Evolutionary conservation across 2,113 vertebrate genomes (phyloP).

Genomic region (Stegastes partitus): DNA sequence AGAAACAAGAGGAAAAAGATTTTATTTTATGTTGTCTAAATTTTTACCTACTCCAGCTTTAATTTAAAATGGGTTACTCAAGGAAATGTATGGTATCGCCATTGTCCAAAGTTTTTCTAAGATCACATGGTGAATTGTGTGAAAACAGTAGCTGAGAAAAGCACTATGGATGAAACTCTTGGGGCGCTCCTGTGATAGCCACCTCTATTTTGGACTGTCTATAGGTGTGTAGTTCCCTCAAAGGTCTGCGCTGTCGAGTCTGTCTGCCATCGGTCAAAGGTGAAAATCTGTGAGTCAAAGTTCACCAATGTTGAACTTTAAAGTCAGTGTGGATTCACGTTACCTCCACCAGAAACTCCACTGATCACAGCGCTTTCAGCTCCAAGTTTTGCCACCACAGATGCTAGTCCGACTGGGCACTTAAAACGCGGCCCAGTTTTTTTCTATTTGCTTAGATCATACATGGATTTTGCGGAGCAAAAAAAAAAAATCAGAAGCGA

Average conservation of each 20-base stretch:
- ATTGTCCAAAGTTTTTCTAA: too few species aligned
- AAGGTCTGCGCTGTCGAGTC: slow-evolving; percentile 3
- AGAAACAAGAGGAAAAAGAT: too few species aligned
- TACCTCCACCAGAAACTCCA: slow-evolving; percentile 4
- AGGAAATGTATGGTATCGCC: too few species aligned
- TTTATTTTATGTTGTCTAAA: too few species aligned
- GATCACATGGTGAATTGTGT: too few species aligned
- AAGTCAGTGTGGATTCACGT: slow-evolving; percentile 31
- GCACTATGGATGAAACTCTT: background rate
- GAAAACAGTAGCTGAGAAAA: background rate
- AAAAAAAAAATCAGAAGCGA: slow-evolving; percentile 54
- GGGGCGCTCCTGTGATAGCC: background rate
- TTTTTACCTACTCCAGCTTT: too few species aligned
- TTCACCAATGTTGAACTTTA: slow-evolving; percentile 22
- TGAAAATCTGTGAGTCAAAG: slow-evolving; percentile 2
- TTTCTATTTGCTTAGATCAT: slow-evolving; percentile 50
- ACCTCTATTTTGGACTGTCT: background rate
- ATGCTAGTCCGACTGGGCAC: slow-evolving; percentile 25
- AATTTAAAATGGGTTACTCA: too few species aligned
- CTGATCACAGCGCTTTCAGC: slow-evolving; percentile 8
- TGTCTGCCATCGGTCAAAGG: slow-evolving; percentile 15
- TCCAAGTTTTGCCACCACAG: background rate
- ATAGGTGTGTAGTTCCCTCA: background rate
- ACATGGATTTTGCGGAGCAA: slow-evolving; percentile 43
- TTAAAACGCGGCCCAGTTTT: slow-evolving; percentile 44